These are phyloP conservation scores for Sinotaia quadrata DNA, from an alignment of 2,888 invertebrate species.

Conservation along the genomic window DNA sequence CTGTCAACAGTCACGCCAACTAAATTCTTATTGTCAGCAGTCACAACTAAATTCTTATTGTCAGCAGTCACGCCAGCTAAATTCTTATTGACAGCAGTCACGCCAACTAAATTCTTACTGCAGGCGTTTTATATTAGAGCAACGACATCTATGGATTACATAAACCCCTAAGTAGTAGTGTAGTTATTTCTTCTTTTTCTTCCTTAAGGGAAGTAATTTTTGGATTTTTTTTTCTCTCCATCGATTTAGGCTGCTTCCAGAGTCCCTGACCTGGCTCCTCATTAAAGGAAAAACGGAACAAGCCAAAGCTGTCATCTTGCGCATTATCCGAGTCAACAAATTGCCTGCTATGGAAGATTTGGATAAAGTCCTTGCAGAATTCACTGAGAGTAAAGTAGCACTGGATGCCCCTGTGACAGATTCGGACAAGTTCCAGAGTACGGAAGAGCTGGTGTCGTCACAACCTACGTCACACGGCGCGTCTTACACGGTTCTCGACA, in stretches of 20 bases:
- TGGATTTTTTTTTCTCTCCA: too few species aligned
- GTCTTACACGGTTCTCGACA: conserved; percentile 23
- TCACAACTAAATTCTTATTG: too few species aligned
- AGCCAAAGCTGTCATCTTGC: conserved; percentile 40
- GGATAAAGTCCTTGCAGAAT: conserved; percentile 11
- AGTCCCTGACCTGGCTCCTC: conserved; percentile 60
- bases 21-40: too few species aligned
- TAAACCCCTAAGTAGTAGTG: too few species aligned
- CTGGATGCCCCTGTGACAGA: not conserved
- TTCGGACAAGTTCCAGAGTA: not conserved
- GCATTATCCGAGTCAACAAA: conserved; percentile 48
- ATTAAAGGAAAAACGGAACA: conserved; percentile 43
- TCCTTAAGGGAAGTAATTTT: too few species aligned
- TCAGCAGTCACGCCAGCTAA: too few species aligned
- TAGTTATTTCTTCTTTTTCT: too few species aligned
- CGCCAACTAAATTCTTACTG: too few species aligned
- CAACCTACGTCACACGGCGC: not conserved
- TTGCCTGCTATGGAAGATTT: conserved; percentile 25
- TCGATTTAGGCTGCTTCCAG: conserved; percentile 54
- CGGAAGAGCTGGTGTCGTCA: not conserved
- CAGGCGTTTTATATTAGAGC: too few species aligned
- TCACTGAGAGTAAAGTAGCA: not conserved
- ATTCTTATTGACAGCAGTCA: too few species aligned
- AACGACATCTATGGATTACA: too few species aligned
- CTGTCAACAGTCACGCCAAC: too few species aligned